phyloP scores from a whole-genome alignment of 1,140 invertebrate genomes.

The Drosophila virilis region DNA sequence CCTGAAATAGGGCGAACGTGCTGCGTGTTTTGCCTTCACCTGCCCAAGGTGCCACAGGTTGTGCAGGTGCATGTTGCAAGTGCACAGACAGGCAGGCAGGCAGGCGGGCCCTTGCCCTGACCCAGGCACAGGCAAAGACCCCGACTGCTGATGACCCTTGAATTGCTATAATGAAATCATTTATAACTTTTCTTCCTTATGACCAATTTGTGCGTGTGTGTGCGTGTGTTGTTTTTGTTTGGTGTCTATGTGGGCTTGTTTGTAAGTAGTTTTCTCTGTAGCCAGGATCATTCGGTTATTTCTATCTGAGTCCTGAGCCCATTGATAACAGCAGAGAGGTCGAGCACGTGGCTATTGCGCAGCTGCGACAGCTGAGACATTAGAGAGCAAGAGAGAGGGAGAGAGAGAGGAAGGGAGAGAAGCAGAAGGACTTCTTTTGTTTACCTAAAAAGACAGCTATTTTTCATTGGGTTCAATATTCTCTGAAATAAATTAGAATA shows the following conservation, averaged over 20 bases:
- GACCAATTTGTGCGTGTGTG: background rate
- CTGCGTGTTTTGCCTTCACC: slow-evolving; percentile 5
- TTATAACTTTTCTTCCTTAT: slow-evolving; percentile 66
- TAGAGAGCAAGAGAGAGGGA: background rate
- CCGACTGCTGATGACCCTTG: slow-evolving; percentile 53
- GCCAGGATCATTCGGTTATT: slow-evolving; percentile 1
- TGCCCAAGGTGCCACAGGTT: slow-evolving; percentile 45
- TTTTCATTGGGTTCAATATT: too few relatives aligned
- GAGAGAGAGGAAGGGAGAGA: background rate
- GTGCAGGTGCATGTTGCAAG: slow-evolving; percentile 40
- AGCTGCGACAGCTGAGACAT: slow-evolving; percentile 33
- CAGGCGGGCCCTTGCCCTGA: slow-evolving; percentile 16
- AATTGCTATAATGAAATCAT: slow-evolving; percentile 69
- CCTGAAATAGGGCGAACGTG: slow-evolving; percentile 33
- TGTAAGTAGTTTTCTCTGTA: slow-evolving; percentile 32
- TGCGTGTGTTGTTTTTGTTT: slow-evolving; percentile 2
- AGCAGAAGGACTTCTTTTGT: too few relatives aligned
- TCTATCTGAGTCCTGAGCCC: slow-evolving; percentile 10
- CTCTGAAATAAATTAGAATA: too few relatives aligned
- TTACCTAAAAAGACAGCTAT: too few relatives aligned
- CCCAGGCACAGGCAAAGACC: slow-evolving; percentile 21
- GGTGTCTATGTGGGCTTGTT: slow-evolving; percentile 33
- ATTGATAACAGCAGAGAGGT: slow-evolving; percentile 47
- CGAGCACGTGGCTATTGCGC: slow-evolving; percentile 58
- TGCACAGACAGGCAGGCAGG: background rate